These are phyloP conservation scores for Cassiopea xamachana DNA, from an alignment of 30 jellyfish, hydroid and myxozoan species.

Conservation along the genomic window DNA sequence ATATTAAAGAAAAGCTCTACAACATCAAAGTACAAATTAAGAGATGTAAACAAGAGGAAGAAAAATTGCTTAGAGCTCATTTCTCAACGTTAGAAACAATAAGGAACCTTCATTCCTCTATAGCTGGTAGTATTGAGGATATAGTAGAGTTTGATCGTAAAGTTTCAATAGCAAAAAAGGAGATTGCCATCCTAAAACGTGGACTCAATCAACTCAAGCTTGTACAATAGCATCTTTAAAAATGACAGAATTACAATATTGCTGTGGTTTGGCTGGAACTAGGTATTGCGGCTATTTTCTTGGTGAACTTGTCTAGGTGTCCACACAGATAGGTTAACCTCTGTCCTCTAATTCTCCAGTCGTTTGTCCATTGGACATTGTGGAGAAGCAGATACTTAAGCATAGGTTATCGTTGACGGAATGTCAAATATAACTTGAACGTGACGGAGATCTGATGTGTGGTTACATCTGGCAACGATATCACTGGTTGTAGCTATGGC, in stretches of 20 bases:
- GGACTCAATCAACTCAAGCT: conserved; percentile 43
- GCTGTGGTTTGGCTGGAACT: neutral
- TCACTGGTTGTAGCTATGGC: neutral
- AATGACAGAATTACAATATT: too few relatives aligned
- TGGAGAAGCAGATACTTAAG: too few relatives aligned
- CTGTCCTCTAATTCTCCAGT: too few relatives aligned
- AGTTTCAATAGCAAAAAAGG: conserved; percentile 13
- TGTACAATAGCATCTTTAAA: neutral
- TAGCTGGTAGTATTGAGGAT: conserved; percentile 7
- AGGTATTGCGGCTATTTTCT: neutral
- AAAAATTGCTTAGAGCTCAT: conserved; percentile 3
- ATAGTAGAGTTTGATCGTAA: conserved; percentile 16
- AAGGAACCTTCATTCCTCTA: conserved; percentile 22
- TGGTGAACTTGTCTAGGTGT: neutral
- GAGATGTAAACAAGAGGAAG: conserved; percentile 58
- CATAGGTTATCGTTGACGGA: too few relatives aligned
- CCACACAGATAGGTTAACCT: neutral
- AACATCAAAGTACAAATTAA: conserved; percentile 12
- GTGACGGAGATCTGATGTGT: too few relatives aligned
- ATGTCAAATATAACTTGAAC: too few relatives aligned
- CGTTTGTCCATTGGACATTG: too few relatives aligned
- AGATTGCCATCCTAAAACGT: conserved; percentile 25
- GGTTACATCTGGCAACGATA: too few relatives aligned
- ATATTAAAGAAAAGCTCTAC: conserved; percentile 22
- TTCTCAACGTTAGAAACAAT: conserved; percentile 34